A percentile compares a stretch with the other conserved stretches of the same genome.
These are phyloP conservation scores for Rhinogobio ventralis DNA, from an alignment of 2,797 vertebrate species.

Conservation along the genomic window DNA sequence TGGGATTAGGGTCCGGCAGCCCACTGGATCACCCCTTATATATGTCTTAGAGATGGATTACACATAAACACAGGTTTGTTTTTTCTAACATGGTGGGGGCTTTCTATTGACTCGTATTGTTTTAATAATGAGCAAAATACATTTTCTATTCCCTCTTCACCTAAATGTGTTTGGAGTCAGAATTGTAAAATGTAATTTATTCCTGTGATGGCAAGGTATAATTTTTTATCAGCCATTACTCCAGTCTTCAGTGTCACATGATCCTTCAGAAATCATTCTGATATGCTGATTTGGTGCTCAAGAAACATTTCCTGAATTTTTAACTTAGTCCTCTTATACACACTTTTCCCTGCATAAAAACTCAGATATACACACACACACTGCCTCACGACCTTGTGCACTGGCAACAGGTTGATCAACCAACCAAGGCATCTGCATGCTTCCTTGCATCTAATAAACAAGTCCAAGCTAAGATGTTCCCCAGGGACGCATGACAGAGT, in stretches of 20 bases:
- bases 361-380: conserved; percentile 1
- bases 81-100: background rate
- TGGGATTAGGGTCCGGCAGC: conserved; percentile 4
- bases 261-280: background rate
- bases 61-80: background rate
- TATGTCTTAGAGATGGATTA: conserved; percentile 27
- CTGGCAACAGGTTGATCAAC: conserved; percentile 14
- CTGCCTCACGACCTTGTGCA: background rate
- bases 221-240: background rate
- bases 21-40: conserved; percentile 28
- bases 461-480: conserved; percentile 3
- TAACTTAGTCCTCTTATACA: background rate
- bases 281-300: background rate
- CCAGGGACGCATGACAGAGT: background rate
- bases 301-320: background rate
- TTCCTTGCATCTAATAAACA: conserved; percentile 17
- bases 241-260: background rate
- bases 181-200: background rate
- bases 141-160: background rate
- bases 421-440: background rate
- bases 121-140: conserved; percentile 8
- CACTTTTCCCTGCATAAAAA: conserved; percentile 16
- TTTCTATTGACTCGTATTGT: conserved; percentile 1
- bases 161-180: background rate
- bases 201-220: background rate